phyloP scores from a whole-genome alignment of 2,888 invertebrate species.

The Meliscaeva auricollis region DNA sequence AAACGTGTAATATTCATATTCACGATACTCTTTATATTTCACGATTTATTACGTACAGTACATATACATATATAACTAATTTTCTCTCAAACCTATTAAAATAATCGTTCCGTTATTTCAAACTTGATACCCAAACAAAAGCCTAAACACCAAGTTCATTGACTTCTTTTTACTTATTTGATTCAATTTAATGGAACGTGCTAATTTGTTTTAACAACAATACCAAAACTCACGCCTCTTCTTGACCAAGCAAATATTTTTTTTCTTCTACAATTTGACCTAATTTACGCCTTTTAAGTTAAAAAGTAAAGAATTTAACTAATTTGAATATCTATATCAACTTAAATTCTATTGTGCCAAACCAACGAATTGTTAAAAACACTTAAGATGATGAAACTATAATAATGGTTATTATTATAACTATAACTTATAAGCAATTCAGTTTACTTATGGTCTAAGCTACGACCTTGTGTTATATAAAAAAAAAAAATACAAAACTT shows the following conservation, averaged over 20 bases:
- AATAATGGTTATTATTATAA: too few species aligned
- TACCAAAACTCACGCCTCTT: not conserved
- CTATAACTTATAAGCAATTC: not conserved
- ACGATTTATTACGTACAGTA: too few species aligned
- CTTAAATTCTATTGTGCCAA: not conserved
- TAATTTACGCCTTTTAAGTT: not conserved
- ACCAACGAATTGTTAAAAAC: not conserved
- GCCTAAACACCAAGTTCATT: not conserved
- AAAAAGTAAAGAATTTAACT: not conserved
- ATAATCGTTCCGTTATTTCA: too few species aligned
- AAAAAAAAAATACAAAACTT: not conserved
- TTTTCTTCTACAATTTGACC: not conserved
- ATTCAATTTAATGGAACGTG: not conserved
- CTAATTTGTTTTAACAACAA: not conserved
- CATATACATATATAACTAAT: too few species aligned
- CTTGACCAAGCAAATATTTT: not conserved
- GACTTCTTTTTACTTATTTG: not conserved
- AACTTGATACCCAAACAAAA: too few species aligned
- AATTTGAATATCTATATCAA: conserved; percentile 1
- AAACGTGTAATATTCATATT: too few species aligned
- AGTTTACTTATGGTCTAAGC: not conserved
- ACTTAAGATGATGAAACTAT: not conserved
- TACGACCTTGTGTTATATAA: conserved; percentile 19
- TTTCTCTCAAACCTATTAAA: too few species aligned
- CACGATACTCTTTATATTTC: too few species aligned